Base-by-base conservation (phyloP, 2,888 invertebrate species). In the Agelastica alni region DNA sequence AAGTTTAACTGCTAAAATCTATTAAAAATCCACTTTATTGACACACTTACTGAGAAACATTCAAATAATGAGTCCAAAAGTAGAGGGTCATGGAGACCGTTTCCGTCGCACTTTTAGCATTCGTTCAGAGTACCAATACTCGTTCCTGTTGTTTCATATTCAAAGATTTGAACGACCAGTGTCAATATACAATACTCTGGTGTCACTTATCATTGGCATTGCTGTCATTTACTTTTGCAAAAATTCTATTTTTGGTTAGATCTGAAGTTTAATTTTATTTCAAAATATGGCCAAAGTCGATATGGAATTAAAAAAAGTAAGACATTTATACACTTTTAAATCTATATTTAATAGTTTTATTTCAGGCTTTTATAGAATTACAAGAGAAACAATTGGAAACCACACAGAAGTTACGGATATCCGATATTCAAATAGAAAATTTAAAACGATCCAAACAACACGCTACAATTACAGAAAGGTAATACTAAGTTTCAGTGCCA, bases 311-410 rank as follows among this genome's bases (percentile, higher is more conserved):
- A 78, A 77, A 66, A 76, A 75, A 69, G 77, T 77, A 67, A 59
- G 51, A 58, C 44, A 55, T 44, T 34, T 48, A 57, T 42, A 2
- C 12, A 41, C 6, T 10, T 42, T 46, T n/a, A 3, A 3, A 16
- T 44, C n/a, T 34, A 53, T 53, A 34, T 30, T 14, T 48, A 28
- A 28, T 39, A 20, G 34, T 16, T 28, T 43, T 51, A 10, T 65
- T 70, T 31, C 49, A 85, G 84, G 92, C 93, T 0, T 93, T 94
- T 73, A 78, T 83, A 46, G 91, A 93, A 67, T 78, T 93, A 47
- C 92, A 93, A 72, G 81, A 84, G 7, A 92, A 92, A 78, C 87
- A 89, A 83, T 80, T 89, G 17, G 88, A 89, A 68, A 91, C 92
- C 0, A 84, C 83, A 60, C 89, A 90, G 72, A 91, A 92, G 77